Conservation (phyloP, 35 echinoderm and acorn worm species). For the Amphiura filiformis region DNA sequence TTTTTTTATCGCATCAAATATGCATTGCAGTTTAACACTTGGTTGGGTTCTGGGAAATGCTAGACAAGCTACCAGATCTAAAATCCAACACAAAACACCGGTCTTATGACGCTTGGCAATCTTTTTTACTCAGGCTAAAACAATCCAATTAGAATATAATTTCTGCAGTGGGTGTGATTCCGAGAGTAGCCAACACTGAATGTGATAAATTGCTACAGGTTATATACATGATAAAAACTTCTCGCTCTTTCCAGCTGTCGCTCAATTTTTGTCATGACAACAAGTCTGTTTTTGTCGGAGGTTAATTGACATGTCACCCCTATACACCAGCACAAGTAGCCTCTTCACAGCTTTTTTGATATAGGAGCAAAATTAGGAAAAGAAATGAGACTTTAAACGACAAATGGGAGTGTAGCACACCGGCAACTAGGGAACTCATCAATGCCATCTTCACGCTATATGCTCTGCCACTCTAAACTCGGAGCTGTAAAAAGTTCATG, state of each 20-base stretch:
- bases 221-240: slow-evolving; percentile 4
- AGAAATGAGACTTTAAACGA: neutral
- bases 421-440: neutral
- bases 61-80: neutral
- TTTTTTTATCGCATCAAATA: neutral
- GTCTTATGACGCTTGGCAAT: neutral
- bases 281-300: neutral
- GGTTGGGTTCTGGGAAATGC: neutral
- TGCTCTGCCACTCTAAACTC: slow-evolving; percentile 23
- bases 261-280: slow-evolving; percentile 1
- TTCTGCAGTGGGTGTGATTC: neutral
- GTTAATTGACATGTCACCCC: slow-evolving; percentile 3
- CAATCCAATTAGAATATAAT: slow-evolving; percentile 1
- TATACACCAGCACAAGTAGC: slow-evolving; percentile 2
- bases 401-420: neutral
- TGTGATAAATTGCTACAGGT: neutral
- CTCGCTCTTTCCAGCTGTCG: neutral
- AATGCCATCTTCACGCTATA: neutral
- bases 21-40: neutral
- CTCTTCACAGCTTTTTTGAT: slow-evolving; percentile 10
- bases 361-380: neutral
- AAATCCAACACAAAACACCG: neutral
- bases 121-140: neutral
- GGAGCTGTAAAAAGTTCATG: slow-evolving; percentile 58
- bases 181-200: neutral